Base-by-base conservation (phyloP, 2,797 vertebrate species). In the Pantherophis alleghaniensis region DNA sequence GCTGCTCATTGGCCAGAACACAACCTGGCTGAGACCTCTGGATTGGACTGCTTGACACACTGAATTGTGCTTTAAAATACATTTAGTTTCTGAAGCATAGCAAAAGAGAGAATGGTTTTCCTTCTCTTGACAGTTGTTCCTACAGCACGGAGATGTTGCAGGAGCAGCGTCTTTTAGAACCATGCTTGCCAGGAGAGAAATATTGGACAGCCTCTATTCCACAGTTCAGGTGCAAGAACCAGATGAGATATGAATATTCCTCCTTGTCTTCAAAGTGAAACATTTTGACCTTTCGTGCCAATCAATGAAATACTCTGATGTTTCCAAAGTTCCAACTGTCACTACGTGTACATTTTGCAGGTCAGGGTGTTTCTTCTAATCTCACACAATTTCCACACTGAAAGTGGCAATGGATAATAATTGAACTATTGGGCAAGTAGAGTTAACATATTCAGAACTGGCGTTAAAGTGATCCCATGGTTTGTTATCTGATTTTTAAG, bases 101-200 rank as follows among this genome's bases (percentile, higher is more conserved):
- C 60, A 93, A 89, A 94, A 92, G 86, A 59, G 88, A 60, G 14
- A 18, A 59, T 94, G 79, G 7, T 1, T 91, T 83, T 87, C 91
- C 66, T 86, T 51, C 16, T 3, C 88, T 86, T 13, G 74, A 60
- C 28, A 94, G 88, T 60, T 79, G 55, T 79, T 91, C 92, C 32
- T 88, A 63, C 3, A 28, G 47, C 83, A 74, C 69, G 86, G 69
- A 51, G 60, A 86, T 66, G 53, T 63, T 83, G 37, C 20, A 83
- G 74, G 74, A 47, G 37, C 9, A 83, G 18, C 4, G 2, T 47
- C 74, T 5, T 83, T 83, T 47, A 20, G 37, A 83, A 83, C 20
- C 37, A 24, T 0, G 10, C 74, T 83, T 47, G 37, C 74, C 74
- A 47, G 24, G 74, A 83, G 37, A 90, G 47, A 93, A 86, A 22